These are phyloP conservation scores for Leptinotarsa lineolata DNA, from an alignment of 1,140 invertebrate genomes.

Conservation along the genomic window DNA sequence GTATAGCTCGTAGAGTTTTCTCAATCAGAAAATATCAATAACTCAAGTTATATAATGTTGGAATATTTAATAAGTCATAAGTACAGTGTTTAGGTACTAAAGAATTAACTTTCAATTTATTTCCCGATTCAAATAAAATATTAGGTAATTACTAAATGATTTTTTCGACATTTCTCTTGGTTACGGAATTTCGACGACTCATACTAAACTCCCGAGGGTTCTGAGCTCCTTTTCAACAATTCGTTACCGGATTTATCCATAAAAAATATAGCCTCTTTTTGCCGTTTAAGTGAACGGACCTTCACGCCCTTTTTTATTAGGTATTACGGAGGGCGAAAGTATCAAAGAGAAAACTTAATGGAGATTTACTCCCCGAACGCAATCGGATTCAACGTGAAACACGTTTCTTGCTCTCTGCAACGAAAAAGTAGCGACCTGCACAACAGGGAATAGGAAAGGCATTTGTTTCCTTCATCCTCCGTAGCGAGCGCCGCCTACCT, in stretches of 20 bases:
- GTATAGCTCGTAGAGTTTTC: too few species aligned
- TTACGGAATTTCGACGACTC: too few species aligned
- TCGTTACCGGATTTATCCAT: background rate
- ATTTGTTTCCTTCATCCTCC: constrained; percentile 13
- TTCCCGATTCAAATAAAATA: too few species aligned
- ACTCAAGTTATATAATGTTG: too few species aligned
- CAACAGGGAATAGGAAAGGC: background rate
- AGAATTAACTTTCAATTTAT: too few species aligned
- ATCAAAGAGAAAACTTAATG: background rate
- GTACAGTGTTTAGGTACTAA: too few species aligned
- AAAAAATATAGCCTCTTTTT: background rate
- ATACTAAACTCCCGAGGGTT: too few species aligned
- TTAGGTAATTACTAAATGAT: too few species aligned
- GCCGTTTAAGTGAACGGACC: background rate
- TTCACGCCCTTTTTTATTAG: background rate
- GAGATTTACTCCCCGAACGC: background rate
- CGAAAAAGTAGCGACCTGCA: constrained; percentile 2
- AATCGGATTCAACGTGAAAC: background rate
- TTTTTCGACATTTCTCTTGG: too few species aligned
- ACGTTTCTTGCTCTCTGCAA: background rate
- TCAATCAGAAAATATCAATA: too few species aligned
- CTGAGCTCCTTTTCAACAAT: too few species aligned
- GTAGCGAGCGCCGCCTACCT: background rate
- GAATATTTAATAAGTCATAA: too few species aligned
- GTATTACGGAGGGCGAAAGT: background rate